Evolutionary conservation across 2,888 invertebrate genomes (phyloP), one percentile per base, ranked within the genome.

Genomic region (Tinea trinotella): DNA sequence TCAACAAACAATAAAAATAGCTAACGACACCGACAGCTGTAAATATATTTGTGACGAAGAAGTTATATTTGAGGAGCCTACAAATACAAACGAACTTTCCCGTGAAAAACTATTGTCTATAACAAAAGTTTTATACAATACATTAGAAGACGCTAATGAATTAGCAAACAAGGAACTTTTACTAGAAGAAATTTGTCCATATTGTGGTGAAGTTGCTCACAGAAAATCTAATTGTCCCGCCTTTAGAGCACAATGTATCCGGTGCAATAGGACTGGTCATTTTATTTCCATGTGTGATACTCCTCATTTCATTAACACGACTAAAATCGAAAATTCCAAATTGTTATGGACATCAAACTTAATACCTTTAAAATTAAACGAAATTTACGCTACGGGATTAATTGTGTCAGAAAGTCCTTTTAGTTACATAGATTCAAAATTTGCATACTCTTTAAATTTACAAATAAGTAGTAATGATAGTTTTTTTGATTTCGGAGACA

Each of bases 371-470:
- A 20, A n/a, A 35, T 2, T 52, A n/a, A 34, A 52, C 17, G 9
- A 52, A 24, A 9, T n/a, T 12, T 12, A 15, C 12, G 22, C 52
- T 2, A 4, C 17, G 5, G 52, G 24, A 13, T 7, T 52, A 15
- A 22, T 52, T 17, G 13, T 6, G 22, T 4, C 22, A 3, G 52
- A n/a, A 6, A 20, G 22, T 52, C 1, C 52, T n/a, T 1, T 12
- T n/a, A 52, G 24, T 30, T 24, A 5, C 12, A 52, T 52, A 24
- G 52, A 52, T 30, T 1, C 10, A 3, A 52, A 52, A 13, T 15
- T 24, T n/a, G 3, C 20, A n/a, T 2, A 4, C 1, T 7, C 15
- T 6, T 52, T 30, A 13, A 52, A 24, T 9, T 24, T 52, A 17
- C 22, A 22, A 24, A 6, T 48, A 15, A 48, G 17, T 13, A 48